Evolutionary conservation across 2,113 vertebrate species (phyloP), one percentile per base, ranked within the genome.

Genomic region (Pteruthius melanotis): DNA sequence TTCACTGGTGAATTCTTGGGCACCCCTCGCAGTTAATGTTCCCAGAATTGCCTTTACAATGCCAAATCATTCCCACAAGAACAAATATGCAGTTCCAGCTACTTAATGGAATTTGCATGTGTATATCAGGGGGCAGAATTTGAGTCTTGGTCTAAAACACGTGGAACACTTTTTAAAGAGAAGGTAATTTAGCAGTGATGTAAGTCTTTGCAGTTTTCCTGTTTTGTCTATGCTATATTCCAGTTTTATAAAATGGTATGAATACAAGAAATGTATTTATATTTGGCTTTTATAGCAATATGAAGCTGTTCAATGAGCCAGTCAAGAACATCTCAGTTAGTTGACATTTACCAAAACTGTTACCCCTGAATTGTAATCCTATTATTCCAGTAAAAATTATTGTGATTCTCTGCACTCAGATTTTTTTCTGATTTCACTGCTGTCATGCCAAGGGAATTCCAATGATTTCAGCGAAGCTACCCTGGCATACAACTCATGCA

Each of bases 51-150:
- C 49, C 52, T 88, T 91, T 77, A 69, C 81, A 63, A 27, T 8
- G 22, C 64, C 90, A 92, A 78, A 75, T 75, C 10, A 33, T 93
- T 93, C 49, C 83, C 92, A 75, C 88, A 92, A 92, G 37, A 61
- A 89, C 68, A 68, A 89, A 81, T 52, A 45, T 39, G 24, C 20
- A 90, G 39, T 64, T 95, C 88, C 92, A 96, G 27, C 28, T 80
- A 83, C 70, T 93, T 83, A 90, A 87, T 90, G 76, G 56, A 88
- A 94, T 92, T 86, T 96, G 15, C 69, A 45, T 94, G 56, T 90
- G 76, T 75, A 69, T 78, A 77, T 92, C 52, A 81, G 70, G 75
- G 89, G 93, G 85, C 69, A 96, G 61, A 94, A 81, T 77, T 81
- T 83, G 85, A 82, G 79, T 89, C 28, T 61, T 78, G 40, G 44